These are phyloP conservation scores for Euplagia quadripunctaria DNA, from an alignment of 2,888 invertebrate species.

Conservation along the genomic window DNA sequence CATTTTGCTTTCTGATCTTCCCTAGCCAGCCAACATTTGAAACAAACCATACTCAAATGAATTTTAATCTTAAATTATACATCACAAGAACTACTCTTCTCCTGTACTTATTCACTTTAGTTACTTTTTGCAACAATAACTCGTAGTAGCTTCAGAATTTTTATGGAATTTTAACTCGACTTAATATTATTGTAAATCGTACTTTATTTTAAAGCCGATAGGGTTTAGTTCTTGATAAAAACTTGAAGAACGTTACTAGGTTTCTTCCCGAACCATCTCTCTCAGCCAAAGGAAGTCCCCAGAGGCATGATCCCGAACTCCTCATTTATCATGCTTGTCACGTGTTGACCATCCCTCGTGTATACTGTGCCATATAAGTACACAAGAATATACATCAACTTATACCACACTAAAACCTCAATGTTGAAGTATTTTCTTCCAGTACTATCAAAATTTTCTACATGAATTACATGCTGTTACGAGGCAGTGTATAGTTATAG, in stretches of 20 bases:
- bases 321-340: conserved; percentile 87
- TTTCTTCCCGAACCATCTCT: conserved; percentile 68
- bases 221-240: conserved; percentile 56
- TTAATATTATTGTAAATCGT: conserved; percentile 39
- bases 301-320: conserved; percentile 83
- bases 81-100: conserved; percentile 55
- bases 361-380: conserved; percentile 75
- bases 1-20: conserved; percentile 71
- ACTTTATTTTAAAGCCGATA: conserved; percentile 51
- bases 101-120: conserved; percentile 57
- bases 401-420: conserved; percentile 49
- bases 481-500: not conserved
- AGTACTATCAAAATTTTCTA: conserved; percentile 32
- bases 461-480: conserved; percentile 7
- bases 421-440: conserved; percentile 39
- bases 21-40: conserved; percentile 49
- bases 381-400: conserved; percentile 61
- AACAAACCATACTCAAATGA: conserved; percentile 53
- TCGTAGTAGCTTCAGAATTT: conserved; percentile 74
- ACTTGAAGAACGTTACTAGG: conserved; percentile 60
- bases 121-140: conserved; percentile 81
- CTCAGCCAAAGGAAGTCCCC: conserved; percentile 79
- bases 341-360: conserved; percentile 85
- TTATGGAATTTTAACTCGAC: conserved; percentile 66
- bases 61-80: conserved; percentile 58